Conservation (phyloP, 1,140 invertebrate species). For the Gryon sp. region DNA sequence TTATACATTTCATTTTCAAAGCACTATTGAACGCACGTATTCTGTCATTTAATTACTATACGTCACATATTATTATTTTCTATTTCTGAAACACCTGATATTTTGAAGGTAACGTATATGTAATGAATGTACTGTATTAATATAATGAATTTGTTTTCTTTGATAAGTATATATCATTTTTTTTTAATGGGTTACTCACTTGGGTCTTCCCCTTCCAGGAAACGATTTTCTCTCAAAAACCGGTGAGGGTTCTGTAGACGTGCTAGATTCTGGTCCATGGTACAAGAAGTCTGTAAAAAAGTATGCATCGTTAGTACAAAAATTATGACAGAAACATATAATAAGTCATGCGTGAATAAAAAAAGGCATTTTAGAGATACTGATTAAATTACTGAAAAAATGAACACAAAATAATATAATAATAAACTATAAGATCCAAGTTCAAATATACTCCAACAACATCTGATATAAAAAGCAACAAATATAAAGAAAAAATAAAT, state of each 20-base stretch:
- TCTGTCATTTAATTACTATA: not conserved
- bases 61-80: no score
- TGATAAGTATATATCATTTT: no score
- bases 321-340: not conserved
- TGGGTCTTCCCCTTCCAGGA: constrained; percentile 79
- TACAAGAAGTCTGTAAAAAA: constrained; percentile 79
- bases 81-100: no score
- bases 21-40: no score
- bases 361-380: no score
- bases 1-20: constrained; percentile 12
- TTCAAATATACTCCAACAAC: not conserved
- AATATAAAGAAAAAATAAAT: not conserved
- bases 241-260: constrained; percentile 81
- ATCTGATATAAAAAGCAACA: not conserved
- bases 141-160: no score
- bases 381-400: no score
- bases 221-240: constrained; percentile 81
- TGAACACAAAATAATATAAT: no score
- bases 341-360: constrained; percentile 3
- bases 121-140: no score
- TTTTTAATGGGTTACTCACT: no score
- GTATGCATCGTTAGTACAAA: not conserved
- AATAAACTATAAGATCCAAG: no score
- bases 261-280: constrained; percentile 81
- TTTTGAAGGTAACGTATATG: no score